These are phyloP conservation scores for Cydia pomonella DNA, from an alignment of 1,140 invertebrate species.

Conservation along the genomic window DNA sequence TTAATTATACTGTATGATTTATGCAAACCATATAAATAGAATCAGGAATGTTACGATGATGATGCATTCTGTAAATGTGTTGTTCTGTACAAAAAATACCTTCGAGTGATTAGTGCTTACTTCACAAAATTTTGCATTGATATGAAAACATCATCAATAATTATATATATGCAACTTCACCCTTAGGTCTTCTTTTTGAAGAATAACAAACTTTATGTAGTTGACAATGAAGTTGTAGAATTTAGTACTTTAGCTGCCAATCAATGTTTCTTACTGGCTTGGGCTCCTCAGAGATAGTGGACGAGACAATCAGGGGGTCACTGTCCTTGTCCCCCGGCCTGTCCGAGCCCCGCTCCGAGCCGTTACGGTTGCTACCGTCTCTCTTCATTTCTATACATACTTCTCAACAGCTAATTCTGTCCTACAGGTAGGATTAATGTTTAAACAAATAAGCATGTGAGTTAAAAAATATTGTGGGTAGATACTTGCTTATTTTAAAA, in stretches of 20 bases:
- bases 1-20: no score
- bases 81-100: not conserved
- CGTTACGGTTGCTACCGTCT: conserved; percentile 65
- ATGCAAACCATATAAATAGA: no score
- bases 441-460: conserved; percentile 36
- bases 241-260: conserved; percentile 50
- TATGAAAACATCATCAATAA: no score
- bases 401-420: conserved; percentile 68
- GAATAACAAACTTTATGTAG: not conserved
- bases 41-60: no score
- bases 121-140: no score
- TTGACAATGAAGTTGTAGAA: conserved; percentile 40
- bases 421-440: conserved; percentile 42
- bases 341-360: conserved; percentile 55
- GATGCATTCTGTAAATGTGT: not conserved
- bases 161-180: no score
- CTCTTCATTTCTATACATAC: conserved; percentile 78
- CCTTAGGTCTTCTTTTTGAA: no score
- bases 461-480: conserved; percentile 8
- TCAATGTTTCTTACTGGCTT: conserved; percentile 66
- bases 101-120: no score
- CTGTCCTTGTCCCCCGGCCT: conserved; percentile 51
- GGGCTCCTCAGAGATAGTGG: conserved; percentile 65
- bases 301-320: conserved; percentile 65
- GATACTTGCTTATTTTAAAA: not conserved